Conservation (phyloP, 2,888 invertebrate species). For the Rhagonycha lutea region DNA sequence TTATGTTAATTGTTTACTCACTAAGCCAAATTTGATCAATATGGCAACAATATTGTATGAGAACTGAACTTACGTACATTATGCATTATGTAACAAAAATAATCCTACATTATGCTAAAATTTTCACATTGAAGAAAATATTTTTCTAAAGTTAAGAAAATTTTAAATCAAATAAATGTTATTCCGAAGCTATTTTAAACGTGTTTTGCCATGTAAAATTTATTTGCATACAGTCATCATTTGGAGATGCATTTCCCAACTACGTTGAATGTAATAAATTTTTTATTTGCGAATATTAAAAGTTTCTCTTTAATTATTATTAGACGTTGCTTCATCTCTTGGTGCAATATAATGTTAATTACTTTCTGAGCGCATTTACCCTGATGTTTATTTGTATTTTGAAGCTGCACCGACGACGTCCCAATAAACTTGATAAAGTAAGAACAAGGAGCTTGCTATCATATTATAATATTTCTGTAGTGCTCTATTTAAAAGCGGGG, state of each 20-base stretch:
- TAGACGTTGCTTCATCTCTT: background rate
- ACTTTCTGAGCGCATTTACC: background rate
- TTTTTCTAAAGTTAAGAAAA: background rate
- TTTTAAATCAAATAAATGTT: background rate
- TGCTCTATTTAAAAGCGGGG: background rate
- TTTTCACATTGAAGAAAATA: background rate
- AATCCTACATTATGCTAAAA: background rate
- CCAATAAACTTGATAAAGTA: background rate
- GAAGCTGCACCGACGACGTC: background rate
- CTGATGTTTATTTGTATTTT: background rate
- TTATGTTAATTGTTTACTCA: background rate
- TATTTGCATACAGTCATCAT: background rate
- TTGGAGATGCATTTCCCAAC: background rate
- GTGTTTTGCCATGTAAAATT: background rate
- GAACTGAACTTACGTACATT: background rate
- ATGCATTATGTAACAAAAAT: background rate
- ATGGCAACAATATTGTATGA: background rate
- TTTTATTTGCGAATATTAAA: background rate
- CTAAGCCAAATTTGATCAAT: background rate
- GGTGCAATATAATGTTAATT: background rate
- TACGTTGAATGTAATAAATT: background rate
- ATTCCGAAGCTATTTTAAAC: background rate
- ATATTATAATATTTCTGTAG: background rate
- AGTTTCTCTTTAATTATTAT: background rate
- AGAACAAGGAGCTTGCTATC: background rate